Evolutionary conservation across 2,113 vertebrate species (phyloP).

Genomic region (Agapornis roseicollis): DNA sequence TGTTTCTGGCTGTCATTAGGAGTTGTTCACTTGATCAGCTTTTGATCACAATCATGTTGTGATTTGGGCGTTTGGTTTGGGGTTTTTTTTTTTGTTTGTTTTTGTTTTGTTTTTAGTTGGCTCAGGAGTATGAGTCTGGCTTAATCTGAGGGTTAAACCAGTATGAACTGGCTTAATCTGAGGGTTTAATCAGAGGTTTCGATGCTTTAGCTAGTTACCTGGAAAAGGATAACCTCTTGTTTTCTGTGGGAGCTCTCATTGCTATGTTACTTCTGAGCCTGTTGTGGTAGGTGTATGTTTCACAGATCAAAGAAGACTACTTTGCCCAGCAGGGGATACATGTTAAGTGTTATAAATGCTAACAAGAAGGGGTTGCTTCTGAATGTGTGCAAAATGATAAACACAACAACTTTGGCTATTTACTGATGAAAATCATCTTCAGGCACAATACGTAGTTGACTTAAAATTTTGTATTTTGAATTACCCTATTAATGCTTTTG

Average conservation of each 20-base stretch:
- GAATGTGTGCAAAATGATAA: background rate
- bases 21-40: background rate
- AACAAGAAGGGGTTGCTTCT: background rate
- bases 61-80: no score
- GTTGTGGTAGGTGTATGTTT: rapidly evolving
- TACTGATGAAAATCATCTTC: background rate
- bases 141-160: background rate
- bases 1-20: background rate
- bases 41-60: background rate
- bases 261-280: background rate
- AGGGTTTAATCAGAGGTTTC: background rate
- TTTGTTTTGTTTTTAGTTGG: no score
- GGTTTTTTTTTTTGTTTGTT: no score
- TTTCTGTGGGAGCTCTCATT: background rate
- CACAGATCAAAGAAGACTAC: background rate
- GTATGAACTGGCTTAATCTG: background rate
- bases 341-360: background rate
- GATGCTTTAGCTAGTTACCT: background rate
- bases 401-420: background rate
- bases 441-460: background rate
- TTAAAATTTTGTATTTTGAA: background rate
- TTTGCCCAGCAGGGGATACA: background rate
- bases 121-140: background rate
- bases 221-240: rapidly evolving
- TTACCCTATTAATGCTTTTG: background rate